Percentiles rank a stretch among this genome's conserved stretches.
phyloP scores from a whole-genome alignment of 30 jellyfish, hydroid and myxozoan species.

The Turritopsis rubra region DNA sequence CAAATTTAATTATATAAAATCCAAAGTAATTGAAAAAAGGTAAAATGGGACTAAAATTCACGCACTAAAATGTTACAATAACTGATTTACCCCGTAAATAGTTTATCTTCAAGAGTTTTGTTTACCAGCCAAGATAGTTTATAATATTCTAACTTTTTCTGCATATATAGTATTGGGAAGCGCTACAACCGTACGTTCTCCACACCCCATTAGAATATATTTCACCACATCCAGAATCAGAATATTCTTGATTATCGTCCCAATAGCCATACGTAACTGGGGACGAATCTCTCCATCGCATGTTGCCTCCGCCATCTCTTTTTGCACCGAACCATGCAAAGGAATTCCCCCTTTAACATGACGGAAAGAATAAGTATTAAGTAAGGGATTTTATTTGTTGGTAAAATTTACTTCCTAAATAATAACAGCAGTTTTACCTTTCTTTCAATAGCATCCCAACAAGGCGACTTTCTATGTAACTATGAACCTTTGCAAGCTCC shows the following conservation, averaged over 20 bases:
- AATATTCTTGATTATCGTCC: not conserved
- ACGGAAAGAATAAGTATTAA: not conserved
- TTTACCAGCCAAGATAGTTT: too few relatives aligned
- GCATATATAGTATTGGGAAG: not conserved
- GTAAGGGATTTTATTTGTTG: not conserved
- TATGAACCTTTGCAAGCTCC: not conserved
- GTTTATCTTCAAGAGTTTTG: too few relatives aligned
- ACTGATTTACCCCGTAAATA: too few relatives aligned
- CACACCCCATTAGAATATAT: not conserved
- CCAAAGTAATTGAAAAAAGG: too few relatives aligned
- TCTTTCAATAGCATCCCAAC: not conserved
- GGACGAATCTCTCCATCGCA: not conserved
- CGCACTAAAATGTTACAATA: too few relatives aligned
- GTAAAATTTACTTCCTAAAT: not conserved
- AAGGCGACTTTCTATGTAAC: not conserved
- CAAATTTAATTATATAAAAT: too few relatives aligned
- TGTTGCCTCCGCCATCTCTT: not conserved
- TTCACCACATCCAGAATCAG: not conserved
- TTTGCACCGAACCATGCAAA: not conserved
- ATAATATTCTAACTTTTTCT: too few relatives aligned
- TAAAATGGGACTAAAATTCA: too few relatives aligned
- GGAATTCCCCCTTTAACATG: not conserved
- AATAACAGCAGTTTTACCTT: not conserved
- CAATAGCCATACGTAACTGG: not conserved
- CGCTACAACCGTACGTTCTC: not conserved